phyloP scores from a whole-genome alignment of 2,113 vertebrate species.

The Cariama cristata region DNA sequence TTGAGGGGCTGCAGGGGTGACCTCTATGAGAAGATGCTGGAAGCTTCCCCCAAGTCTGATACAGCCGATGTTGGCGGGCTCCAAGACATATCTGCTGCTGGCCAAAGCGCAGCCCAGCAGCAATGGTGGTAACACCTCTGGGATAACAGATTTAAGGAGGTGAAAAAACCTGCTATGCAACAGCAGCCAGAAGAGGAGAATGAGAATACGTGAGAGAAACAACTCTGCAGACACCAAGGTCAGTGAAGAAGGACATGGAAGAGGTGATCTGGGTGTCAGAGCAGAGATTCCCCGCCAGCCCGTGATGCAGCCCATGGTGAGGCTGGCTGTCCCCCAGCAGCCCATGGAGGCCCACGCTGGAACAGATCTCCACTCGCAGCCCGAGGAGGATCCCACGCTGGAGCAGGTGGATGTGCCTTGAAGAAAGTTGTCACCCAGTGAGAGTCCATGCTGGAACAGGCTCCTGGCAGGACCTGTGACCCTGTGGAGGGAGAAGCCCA shows the following conservation, averaged over 20 bases:
- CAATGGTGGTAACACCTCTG: fast-evolving
- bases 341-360: fast-evolving
- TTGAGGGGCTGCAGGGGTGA: fast-evolving
- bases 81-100: fast-evolving
- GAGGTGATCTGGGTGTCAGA: fast-evolving
- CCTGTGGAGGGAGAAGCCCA: fast-evolving
- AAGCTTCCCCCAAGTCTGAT: fast-evolving
- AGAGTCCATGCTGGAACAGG: fast-evolving
- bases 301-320: fast-evolving
- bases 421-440: fast-evolving
- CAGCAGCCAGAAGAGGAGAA: neutral
- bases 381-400: fast-evolving
- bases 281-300: neutral
- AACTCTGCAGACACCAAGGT: neutral
- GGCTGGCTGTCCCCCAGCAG: fast-evolving
- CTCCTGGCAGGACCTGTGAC: neutral
- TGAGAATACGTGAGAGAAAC: neutral
- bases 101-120: neutral
- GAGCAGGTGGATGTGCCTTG: too few relatives aligned
- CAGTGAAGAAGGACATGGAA: neutral
- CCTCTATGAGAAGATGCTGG: neutral
- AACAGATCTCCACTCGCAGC: neutral
- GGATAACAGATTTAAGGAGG: neutral
- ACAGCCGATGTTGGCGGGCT: fast-evolving
- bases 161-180: neutral